Conservation (phyloP, 1,140 invertebrate genomes). For the Sitobion miscanthi region DNA sequence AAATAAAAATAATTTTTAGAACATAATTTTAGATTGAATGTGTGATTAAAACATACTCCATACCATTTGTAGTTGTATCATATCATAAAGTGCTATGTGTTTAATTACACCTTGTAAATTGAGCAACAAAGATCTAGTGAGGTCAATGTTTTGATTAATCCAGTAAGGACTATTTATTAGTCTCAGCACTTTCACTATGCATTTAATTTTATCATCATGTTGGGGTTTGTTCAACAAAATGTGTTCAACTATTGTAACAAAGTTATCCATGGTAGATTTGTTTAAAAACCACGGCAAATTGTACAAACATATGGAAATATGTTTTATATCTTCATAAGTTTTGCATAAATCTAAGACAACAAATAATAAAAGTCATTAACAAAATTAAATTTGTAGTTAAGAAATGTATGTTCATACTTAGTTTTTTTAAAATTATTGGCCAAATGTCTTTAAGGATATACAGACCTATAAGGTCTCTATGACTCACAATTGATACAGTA, state of each 20-base stretch:
- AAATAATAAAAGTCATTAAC: not conserved
- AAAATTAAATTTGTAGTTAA: not conserved
- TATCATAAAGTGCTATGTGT: slow-evolving; percentile 44
- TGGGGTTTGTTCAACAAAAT: not conserved
- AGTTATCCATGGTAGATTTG: not conserved
- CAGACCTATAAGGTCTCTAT: not conserved
- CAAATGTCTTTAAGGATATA: slow-evolving; percentile 44
- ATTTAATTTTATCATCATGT: slow-evolving; percentile 43
- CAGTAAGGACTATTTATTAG: slow-evolving; percentile 45
- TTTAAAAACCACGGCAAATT: slow-evolving; percentile 51
- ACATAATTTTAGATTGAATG: not conserved
- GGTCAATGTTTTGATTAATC: slow-evolving; percentile 34
- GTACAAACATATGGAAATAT: slow-evolving; percentile 46
- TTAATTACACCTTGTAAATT: not conserved
- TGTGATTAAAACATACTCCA: not conserved
- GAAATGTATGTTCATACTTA: not conserved
- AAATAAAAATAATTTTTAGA: not conserved
- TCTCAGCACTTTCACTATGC: slow-evolving; percentile 24
- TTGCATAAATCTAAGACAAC: slow-evolving; percentile 28
- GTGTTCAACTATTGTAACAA: not conserved
- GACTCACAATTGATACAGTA: slow-evolving; percentile 18
- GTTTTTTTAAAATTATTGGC: slow-evolving; percentile 44
- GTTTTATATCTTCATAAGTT: slow-evolving; percentile 29
- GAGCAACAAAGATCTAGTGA: slow-evolving; percentile 47
- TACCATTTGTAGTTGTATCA: slow-evolving; percentile 54